Base-by-base conservation (phyloP, 1,140 invertebrate genomes). In the Brachionus manjavacas region DNA sequence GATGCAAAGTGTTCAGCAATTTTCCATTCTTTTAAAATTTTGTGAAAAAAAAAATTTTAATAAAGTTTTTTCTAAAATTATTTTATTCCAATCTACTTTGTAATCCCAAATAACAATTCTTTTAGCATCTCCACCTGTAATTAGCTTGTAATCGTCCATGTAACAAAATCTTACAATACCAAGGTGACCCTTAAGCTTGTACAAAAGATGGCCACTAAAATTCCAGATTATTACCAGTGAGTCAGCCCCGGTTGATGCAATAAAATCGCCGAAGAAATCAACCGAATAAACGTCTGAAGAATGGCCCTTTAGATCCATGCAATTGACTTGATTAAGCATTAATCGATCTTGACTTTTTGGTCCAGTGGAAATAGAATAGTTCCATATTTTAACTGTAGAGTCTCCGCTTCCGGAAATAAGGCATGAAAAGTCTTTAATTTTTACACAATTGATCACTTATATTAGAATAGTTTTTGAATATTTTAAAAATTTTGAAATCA, bases 51-150 rank as follows among this genome's bases (percentile, higher is more conserved):
- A 31, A 25, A 52, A 52, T 55, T 23, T 80, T 7, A 80, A 52
- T 80, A 60, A 80, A 80, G 9, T 66, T 66, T 25, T 35, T n/a
- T 20, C 41, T 20, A 12, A 16, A 35, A 31, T 39, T n/a, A 31
- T 39, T 68, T 14, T 68, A 31, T 31, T 23, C 9, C 23, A 68
- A 68, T 14, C 1, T 80, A 80, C 81, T 85, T 85, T 88, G 80
- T 86, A 89, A 85, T 89, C 87, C 88, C 88, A 89, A 39, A 89
- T 85, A 28, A 87, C 84, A 31, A 89, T 87, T 85, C 87, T 87
- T 86, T 88, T 89, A 84, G 88, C 88, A 84, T 89, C 88, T 2
- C 88, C 88, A 20, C 87, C 88, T 85, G 86, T 88, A 35, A 89
- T 86, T n/a, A 89, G 85, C 49, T 87, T 84, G 12, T 88, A 83